Percentiles rank a stretch among this genome's conserved stretches.
Conservation (phyloP, 2,888 invertebrate genomes). For the Rhaphigaster nebulosa region DNA sequence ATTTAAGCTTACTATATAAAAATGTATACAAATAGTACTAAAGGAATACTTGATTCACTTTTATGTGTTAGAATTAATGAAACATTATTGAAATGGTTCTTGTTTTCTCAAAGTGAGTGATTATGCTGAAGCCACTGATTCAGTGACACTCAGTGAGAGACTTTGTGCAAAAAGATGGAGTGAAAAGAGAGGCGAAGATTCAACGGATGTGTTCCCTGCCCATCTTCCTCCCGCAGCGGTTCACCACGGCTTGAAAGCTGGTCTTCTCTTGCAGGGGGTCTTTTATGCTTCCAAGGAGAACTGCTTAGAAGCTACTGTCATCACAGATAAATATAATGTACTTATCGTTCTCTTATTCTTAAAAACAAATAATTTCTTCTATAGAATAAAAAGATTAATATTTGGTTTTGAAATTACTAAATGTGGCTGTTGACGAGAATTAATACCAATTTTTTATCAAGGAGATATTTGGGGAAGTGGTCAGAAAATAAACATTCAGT, state of each 20-base stretch:
- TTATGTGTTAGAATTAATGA: too few species aligned
- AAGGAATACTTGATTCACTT: too few species aligned
- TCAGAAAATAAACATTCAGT: too few species aligned
- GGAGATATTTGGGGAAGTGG: too few species aligned
- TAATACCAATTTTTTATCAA: too few species aligned
- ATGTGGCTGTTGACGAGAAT: too few species aligned
- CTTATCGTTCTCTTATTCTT: slow-evolving; percentile 67
- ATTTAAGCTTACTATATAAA: too few species aligned
- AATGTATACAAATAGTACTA: too few species aligned
- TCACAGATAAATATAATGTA: slow-evolving; percentile 86
- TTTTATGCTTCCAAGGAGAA: slow-evolving; percentile 92
- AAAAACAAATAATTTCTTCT: slow-evolving; percentile 17
- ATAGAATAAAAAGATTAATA: not conserved
- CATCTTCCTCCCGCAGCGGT: slow-evolving; percentile 85
- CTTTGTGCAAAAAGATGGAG: slow-evolving; percentile 72
- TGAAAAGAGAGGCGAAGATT: slow-evolving; percentile 68
- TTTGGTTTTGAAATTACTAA: not conserved
- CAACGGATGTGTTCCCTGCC: slow-evolving; percentile 81
- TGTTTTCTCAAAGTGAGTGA: slow-evolving; percentile 73
- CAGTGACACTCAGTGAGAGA: slow-evolving; percentile 84
- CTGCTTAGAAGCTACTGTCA: slow-evolving; percentile 91
- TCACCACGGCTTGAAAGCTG: slow-evolving; percentile 83
- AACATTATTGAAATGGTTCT: not conserved
- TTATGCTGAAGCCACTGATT: slow-evolving; percentile 81
- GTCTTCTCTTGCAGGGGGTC: slow-evolving; percentile 83